These are phyloP conservation scores for Sebastolobus alascanus DNA, from an alignment of 2,797 vertebrate genomes.

Conservation along the genomic window DNA sequence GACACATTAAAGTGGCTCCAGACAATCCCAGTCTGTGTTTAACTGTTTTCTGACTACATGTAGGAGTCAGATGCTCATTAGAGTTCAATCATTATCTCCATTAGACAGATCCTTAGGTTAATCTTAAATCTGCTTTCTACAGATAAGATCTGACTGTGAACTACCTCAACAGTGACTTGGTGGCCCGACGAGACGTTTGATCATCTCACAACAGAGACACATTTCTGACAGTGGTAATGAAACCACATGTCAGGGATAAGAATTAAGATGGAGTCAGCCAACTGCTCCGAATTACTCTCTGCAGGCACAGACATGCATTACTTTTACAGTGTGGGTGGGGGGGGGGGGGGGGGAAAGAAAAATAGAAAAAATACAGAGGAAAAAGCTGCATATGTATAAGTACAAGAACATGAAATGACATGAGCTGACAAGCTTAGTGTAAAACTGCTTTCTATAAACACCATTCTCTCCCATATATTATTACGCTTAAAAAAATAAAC, in stretches of 20 bases:
- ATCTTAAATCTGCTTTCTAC: conserved; percentile 50
- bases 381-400: conserved; percentile 75
- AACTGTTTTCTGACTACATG: conserved; percentile 36
- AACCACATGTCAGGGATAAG: conserved; percentile 48
- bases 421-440: conserved; percentile 84
- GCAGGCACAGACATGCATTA: conserved; percentile 75
- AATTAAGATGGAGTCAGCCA: conserved; percentile 49
- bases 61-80: conserved; percentile 48
- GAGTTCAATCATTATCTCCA: conserved; percentile 40
- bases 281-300: conserved; percentile 64
- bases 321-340: conserved; percentile 40
- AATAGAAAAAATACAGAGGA: conserved; percentile 25
- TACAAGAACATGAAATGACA: conserved; percentile 75
- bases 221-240: conserved; percentile 63
- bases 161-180: conserved; percentile 57
- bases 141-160: conserved; percentile 63
- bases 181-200: conserved; percentile 66
- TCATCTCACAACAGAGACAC: conserved; percentile 64
- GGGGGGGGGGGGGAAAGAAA: not conserved
- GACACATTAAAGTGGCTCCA: conserved; percentile 48
- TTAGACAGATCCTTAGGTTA: conserved; percentile 50
- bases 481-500: conserved; percentile 89
- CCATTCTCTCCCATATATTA: conserved; percentile 88
- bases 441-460: conserved; percentile 86
- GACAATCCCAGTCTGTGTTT: conserved; percentile 47